These are phyloP conservation scores for Pterostichus niger DNA, from an alignment of 2,888 invertebrate genomes.

Conservation along the genomic window DNA sequence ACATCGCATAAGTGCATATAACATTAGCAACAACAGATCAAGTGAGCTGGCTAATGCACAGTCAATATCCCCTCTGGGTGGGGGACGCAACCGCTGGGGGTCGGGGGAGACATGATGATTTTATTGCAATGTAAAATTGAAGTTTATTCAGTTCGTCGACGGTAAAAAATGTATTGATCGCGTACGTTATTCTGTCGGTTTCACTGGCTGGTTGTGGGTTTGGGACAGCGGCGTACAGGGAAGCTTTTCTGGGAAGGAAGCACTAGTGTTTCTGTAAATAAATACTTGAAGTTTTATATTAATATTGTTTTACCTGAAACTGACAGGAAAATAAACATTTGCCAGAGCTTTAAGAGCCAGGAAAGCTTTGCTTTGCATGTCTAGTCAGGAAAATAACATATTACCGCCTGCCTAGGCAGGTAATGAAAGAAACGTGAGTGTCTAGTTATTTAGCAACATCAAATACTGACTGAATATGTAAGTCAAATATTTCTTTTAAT, in stretches of 20 bases:
- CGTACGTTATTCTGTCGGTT: conserved; percentile 28
- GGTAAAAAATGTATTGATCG: conserved; percentile 67
- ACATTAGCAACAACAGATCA: conserved; percentile 48
- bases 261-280: background rate
- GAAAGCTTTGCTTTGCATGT: too few species aligned
- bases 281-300: too few species aligned
- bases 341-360: too few species aligned
- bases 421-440: too few species aligned
- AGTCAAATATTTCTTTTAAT: too few species aligned
- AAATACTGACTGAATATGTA: too few species aligned
- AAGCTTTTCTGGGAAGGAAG: background rate
- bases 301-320: too few species aligned
- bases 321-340: too few species aligned
- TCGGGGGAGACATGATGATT: conserved; percentile 54
- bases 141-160: conserved; percentile 64
- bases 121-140: conserved; percentile 67
- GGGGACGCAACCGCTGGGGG: background rate
- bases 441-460: too few species aligned
- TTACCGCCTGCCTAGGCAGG: too few species aligned
- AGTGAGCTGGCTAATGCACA: conserved; percentile 37
- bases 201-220: conserved; percentile 4
- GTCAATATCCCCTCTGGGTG: conserved; percentile 1
- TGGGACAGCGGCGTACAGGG: conserved; percentile 4
- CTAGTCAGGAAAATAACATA: too few species aligned
- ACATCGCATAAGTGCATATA: conserved; percentile 8